A percentile compares a stretch with the other conserved stretches of the same genome.
Evolutionary conservation across 2,888 invertebrate genomes (phyloP).

Genomic region (Azorinus chamasolen): DNA sequence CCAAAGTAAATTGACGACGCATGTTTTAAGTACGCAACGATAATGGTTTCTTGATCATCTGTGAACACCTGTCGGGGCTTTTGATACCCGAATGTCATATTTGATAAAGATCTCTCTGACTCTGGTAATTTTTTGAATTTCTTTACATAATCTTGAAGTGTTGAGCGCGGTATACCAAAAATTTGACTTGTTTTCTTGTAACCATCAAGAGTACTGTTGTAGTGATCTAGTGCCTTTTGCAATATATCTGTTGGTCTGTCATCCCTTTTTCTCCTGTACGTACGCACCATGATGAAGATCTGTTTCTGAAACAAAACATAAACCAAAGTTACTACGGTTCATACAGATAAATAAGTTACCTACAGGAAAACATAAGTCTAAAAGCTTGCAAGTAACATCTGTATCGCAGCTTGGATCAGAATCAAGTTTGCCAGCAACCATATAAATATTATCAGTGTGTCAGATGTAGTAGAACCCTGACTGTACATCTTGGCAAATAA

Average conservation of each 20-base stretch:
- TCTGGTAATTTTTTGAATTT: slow-evolving; percentile 20
- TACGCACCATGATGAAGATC: neutral
- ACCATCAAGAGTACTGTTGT: slow-evolving; percentile 5
- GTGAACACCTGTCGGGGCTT: slow-evolving; percentile 43
- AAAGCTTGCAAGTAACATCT: too few species aligned
- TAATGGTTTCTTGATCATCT: slow-evolving; percentile 30
- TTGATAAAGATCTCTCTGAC: slow-evolving; percentile 23
- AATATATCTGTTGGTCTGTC: too few species aligned
- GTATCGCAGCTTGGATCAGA: too few species aligned
- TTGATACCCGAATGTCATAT: neutral
- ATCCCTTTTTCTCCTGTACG: too few species aligned
- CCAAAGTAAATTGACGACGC: slow-evolving; percentile 47
- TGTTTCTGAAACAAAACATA: neutral
- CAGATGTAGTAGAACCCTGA: too few species aligned
- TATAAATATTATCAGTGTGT: too few species aligned
- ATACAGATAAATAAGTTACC: too few species aligned
- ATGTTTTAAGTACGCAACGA: slow-evolving; percentile 22
- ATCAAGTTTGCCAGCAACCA: too few species aligned
- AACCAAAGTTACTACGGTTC: too few species aligned
- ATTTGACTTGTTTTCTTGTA: slow-evolving; percentile 18
- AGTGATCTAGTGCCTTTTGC: too few species aligned
- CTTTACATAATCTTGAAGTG: slow-evolving; percentile 37
- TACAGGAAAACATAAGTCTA: too few species aligned
- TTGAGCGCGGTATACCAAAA: slow-evolving; percentile 18
- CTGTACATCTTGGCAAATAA: too few species aligned